Base-by-base conservation (phyloP, 1,140 invertebrate genomes). In the Cataglyphis hispanica region DNA sequence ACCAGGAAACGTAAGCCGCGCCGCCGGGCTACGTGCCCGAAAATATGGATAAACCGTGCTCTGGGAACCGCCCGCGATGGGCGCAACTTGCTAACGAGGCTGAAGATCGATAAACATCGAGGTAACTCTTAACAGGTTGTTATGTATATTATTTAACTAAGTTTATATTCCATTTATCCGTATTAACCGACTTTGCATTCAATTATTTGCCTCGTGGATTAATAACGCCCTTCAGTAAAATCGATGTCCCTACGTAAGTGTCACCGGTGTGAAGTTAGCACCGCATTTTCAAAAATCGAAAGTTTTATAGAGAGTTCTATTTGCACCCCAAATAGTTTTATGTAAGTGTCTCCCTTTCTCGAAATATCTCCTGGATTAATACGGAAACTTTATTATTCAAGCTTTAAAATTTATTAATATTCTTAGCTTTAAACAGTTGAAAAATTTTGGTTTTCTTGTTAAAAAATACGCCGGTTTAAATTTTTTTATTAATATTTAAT, bases 21-120 rank as follows among this genome's bases (percentile, higher is more conserved):
- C 8, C 10, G 27, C 69, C 69, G 37, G 37, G 37, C 37, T 37
- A 19, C n/a, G 37, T 40, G 27, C 5, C 53, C 66, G 67, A 83
- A 83, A 83, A 83, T 74, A 74, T 61, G 70, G 78, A 83, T 83
- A 70, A 81, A 81, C 50, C 53, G 31, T 31, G 25, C 25, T 74
- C 27, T 10, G 19, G 53, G 70, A 72, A 60, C 53, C 46, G 27
- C 25, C 58, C 78, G 67, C 78, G 67, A 46, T 37, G 78, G 50
- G 50, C 34, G 8, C 34, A 81, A 72, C 66, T 81, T 70, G 34
- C 66, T 81, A 81, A 81, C 78, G 69, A 72, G 78, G 16, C 13
- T 19, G 19, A 19, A 58, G 78, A 83, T 72, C 67, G 53, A 83
- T 72, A 83, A 83, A 60, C 13, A 67, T 25, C 67, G 13, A 43